A percentile compares a stretch with the other conserved stretches of the same genome.
Conservation (phyloP, 2,113 vertebrate species). For the Phodopus roborovskii region DNA sequence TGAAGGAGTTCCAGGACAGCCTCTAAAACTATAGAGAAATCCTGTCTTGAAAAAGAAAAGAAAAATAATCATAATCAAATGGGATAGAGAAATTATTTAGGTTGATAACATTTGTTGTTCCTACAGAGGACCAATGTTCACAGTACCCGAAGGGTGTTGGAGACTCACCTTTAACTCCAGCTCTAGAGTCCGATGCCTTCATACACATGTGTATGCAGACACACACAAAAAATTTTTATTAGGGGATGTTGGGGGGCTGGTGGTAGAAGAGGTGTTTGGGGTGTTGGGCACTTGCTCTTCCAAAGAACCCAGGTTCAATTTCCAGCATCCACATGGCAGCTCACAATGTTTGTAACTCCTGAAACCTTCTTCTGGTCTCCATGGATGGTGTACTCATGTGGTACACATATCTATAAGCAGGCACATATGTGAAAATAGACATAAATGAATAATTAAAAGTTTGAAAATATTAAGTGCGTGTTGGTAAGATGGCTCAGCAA, state of each 20-base stretch:
- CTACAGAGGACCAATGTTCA: too few relatives aligned
- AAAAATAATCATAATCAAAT: neutral
- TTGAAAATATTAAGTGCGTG: neutral
- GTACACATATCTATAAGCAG: neutral
- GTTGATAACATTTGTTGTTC: neutral
- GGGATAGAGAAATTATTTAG: neutral
- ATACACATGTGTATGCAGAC: neutral
- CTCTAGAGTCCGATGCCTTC: neutral
- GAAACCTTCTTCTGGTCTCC: neutral
- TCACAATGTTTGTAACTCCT: neutral
- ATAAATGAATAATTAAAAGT: neutral
- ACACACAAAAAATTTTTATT: neutral
- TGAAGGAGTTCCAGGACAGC: too few relatives aligned
- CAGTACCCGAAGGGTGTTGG: neutral
- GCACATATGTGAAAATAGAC: neutral
- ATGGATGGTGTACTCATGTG: neutral
- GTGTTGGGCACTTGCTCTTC: neutral
- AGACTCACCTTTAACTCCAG: neutral
- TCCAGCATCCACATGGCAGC: neutral
- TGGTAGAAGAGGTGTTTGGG: neutral
- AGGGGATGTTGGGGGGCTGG: too few relatives aligned
- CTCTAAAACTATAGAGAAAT: too few relatives aligned
- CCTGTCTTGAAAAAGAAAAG: neutral
- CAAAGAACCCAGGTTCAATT: neutral
- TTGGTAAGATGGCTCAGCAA: neutral